phyloP scores from a whole-genome alignment of 2,113 vertebrate species.

The Tapirus terrestris region DNA sequence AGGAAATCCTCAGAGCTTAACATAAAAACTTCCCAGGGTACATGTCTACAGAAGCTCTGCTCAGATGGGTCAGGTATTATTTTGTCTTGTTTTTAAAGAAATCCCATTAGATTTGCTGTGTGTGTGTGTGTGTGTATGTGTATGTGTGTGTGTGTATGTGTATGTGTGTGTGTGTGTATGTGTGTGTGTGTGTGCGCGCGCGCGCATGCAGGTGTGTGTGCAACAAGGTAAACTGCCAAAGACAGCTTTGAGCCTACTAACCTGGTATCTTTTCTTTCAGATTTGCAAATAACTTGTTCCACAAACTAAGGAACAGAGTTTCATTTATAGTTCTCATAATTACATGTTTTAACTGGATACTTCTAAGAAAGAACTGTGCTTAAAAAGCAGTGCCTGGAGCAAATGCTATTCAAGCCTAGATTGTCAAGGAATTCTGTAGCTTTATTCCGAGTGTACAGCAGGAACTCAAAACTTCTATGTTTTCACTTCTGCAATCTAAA shows the following conservation, averaged over 20 bases:
- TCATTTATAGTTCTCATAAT: constrained; percentile 16
- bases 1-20: neutral
- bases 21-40: neutral
- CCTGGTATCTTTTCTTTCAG: neutral
- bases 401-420: neutral
- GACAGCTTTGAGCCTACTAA: neutral
- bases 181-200: no score
- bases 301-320: neutral
- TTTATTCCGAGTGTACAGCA: neutral
- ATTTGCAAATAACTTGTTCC: constrained; percentile 40
- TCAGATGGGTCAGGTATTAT: neutral
- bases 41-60: neutral
- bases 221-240: neutral
- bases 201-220: fast-evolving
- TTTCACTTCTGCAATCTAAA: constrained; percentile 6
- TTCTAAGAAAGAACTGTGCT: neutral
- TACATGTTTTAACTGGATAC: neutral
- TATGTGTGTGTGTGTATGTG: no score
- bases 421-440: constrained; percentile 23
- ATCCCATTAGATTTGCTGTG: neutral
- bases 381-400: constrained; percentile 30
- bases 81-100: neutral
- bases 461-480: neutral
- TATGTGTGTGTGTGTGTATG: neutral
- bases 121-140: neutral